Evolutionary conservation across 1,140 invertebrate genomes (phyloP), one percentile per base, ranked within the genome.

Genomic region (Hestina assimilis): DNA sequence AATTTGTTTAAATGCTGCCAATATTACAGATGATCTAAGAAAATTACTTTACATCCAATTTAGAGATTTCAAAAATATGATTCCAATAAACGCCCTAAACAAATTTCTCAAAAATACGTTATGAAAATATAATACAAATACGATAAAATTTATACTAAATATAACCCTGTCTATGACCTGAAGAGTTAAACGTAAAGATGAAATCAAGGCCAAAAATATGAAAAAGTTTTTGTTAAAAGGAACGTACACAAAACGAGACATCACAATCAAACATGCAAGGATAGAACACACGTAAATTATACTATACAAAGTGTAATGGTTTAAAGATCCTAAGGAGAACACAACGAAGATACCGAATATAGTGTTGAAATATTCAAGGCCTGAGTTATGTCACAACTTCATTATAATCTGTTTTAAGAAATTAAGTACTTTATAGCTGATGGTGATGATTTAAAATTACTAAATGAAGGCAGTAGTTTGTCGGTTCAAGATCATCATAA

Each of bases 131-230:
- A 86, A 88, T 87, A 83, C 79, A 83, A 83, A 88, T 84, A 86
- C 83, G 79, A 85, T 88, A 88, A 88, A 87, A 86, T 87, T 88
- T 86, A 88, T 86, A 86, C 83, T 88, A 85, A 86, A 88, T 87
- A 86, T 86, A 86, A 88, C 85, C 85, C 85, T 88, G 83, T 88
- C 82, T 85, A 86, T 86, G 85, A 88, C 85, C 85, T 88, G 85
- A 85, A 86, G 82, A 87, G 80, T 86, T 83, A 70, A 77, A 86
- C 78, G 63, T 66, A 75, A 86, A 79, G 47, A 73, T 70, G 64
- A 74, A 73, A 69, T 69, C 45, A 66, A 79, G 76, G 74, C 63
- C 66, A 79, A 86, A 38, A 79, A 78, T 74, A 80, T 76, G 72
- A 82, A 83, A 72, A 83, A 83, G 80, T 75, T 72, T 74, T 75